Evolutionary conservation across 2,888 invertebrate species (phyloP), one percentile per base, ranked within the genome.

Genomic region (Eupsilia transversa): DNA sequence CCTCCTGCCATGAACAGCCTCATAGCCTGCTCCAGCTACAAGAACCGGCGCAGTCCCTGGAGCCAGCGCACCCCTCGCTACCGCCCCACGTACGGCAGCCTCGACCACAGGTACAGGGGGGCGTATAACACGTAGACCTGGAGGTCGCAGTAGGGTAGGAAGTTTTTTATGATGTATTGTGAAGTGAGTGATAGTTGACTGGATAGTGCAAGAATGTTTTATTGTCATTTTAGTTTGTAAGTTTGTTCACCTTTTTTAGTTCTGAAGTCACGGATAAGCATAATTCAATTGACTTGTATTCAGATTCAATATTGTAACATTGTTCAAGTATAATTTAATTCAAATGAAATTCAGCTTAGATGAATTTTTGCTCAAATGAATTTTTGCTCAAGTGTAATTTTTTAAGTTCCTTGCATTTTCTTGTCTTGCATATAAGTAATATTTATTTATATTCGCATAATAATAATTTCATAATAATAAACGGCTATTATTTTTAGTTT

Each of bases 11-110:
- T 98, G 97, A 97, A 97, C 94, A 98, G 98, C 75, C 94, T 98
- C 77, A 97, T 98, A 78, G 97, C 97, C 0, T 98, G 98, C 95
- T 98, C 97, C 92, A 98, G 98, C 93, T 98, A 97, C 95, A 98
- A 98, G 91, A 98, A 97, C 93, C 96, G 96, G 0, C 91, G 94
- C n/a, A 94, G 94, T 67, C 96, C 96, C 0, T 96, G 96, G 96
- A 93, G 93, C 49, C 95, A 95, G 82, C 94, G 96, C 73, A 94
- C 94, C 1, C 94, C 94, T 0, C 91, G 93, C 30, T 96, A 96
- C 91, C 83, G 94, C 0, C 96, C 96, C 49, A 90, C 94, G 0
- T 96, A 95, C 83, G 96, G 96, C 72, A 96, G 96, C 81, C 94
- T 96, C 60, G 96, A 96, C 86, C 91, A 93, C 46, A 89, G 95